Percentiles rank a stretch among this genome's conserved stretches.
phyloP scores from a whole-genome alignment of 2,888 invertebrate species.

The Pteria penguin region DNA sequence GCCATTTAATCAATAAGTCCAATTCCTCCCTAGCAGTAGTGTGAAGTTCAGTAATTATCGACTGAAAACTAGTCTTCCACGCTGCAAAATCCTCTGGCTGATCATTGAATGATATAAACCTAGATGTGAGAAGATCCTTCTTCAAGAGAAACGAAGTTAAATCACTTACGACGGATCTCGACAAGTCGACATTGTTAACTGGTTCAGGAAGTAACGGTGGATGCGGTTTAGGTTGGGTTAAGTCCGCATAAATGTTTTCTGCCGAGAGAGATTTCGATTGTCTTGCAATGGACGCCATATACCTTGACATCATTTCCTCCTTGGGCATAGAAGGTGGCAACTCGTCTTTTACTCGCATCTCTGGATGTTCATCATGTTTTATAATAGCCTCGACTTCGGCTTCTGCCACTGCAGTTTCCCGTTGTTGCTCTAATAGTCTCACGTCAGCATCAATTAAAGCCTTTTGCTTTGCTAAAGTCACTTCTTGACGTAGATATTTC shows the following conservation, averaged over 20 bases:
- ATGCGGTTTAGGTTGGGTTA: not conserved
- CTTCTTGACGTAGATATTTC: not conserved
- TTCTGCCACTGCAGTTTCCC: constrained; percentile 15
- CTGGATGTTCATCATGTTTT: too few species aligned
- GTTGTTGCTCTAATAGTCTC: too few species aligned
- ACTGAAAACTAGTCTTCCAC: constrained; percentile 37
- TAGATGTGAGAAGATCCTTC: constrained; percentile 34
- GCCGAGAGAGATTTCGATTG: not conserved
- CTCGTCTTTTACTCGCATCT: too few species aligned
- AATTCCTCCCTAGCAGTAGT: constrained; percentile 32
- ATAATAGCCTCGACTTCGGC: constrained; percentile 20
- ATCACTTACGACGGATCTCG: constrained; percentile 1
- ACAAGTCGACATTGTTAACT: not conserved
- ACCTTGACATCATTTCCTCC: constrained; percentile 1
- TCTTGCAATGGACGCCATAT: not conserved
- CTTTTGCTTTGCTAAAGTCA: not conserved
- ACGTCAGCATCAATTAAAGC: too few species aligned
- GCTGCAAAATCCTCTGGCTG: constrained; percentile 21
- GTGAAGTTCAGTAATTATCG: constrained; percentile 25
- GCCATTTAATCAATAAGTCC: constrained; percentile 37
- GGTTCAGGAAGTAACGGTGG: not conserved
- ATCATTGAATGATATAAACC: constrained; percentile 36
- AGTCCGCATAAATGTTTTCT: not conserved
- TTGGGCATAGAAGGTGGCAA: not conserved
- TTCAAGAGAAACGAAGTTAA: constrained; percentile 32